Percentiles rank a stretch among this genome's conserved stretches.
Evolutionary conservation across 2,113 vertebrate species (phyloP).

Genomic region (Coptodon rendalli): DNA sequence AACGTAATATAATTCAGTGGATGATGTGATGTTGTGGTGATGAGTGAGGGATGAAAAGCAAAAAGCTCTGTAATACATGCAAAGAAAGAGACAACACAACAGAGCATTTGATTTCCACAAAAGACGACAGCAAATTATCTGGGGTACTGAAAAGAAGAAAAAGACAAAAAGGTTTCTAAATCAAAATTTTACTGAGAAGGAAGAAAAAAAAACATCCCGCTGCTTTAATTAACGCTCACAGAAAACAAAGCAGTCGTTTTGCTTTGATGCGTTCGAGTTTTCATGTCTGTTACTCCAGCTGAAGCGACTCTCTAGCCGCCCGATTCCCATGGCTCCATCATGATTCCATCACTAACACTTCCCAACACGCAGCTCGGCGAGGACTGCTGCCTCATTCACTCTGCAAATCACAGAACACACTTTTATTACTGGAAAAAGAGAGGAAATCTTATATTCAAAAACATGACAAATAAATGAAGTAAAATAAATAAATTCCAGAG

Average conservation of each 20-base stretch:
- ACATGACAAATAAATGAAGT: background rate
- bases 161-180: conserved; percentile 56
- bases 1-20: background rate
- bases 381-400: background rate
- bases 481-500: background rate
- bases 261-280: conserved; percentile 64
- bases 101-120: conserved; percentile 48
- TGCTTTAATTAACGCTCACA: conserved; percentile 64
- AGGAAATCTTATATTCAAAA: background rate
- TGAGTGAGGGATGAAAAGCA: conserved; percentile 17
- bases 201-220: background rate
- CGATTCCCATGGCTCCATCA: conserved; percentile 44
- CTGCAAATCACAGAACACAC: background rate
- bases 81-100: conserved; percentile 11
- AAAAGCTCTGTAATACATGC: conserved; percentile 10
- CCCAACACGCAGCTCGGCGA: background rate
- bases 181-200: conserved; percentile 16
- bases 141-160: conserved; percentile 35
- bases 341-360: conserved; percentile 16
- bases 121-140: conserved; percentile 57
- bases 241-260: conserved; percentile 72
- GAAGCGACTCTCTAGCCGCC: conserved; percentile 12
- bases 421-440: background rate
- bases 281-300: conserved; percentile 44
- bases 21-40: background rate